Conservation (phyloP, 2,113 vertebrate genomes). For the Natator depressus region DNA sequence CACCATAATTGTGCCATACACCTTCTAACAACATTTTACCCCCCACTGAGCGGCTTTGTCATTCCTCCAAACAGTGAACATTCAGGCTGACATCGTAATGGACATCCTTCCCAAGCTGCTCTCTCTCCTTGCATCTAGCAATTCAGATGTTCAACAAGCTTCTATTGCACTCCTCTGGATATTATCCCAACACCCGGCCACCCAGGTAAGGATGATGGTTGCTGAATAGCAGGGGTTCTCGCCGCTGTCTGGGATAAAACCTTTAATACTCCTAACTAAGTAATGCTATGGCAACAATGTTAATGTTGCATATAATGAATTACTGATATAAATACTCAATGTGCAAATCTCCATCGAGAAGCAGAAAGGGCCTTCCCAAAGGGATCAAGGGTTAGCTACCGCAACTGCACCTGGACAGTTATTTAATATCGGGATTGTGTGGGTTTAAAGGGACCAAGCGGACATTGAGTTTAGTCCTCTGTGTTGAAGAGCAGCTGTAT, state of each 20-base stretch:
- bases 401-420: neutral
- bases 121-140: conserved; percentile 71
- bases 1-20: neutral
- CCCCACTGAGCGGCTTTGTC: neutral
- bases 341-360: neutral
- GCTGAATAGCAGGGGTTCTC: neutral
- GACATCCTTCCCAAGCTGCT: conserved; percentile 74
- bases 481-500: neutral
- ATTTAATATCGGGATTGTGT: neutral
- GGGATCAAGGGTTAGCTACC: neutral
- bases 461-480: neutral
- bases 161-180: conserved; percentile 77
- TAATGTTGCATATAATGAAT: neutral
- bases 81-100: conserved; percentile 77
- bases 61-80: conserved; percentile 63
- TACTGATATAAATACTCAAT: neutral
- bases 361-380: neutral
- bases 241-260: accelerated
- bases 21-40: neutral
- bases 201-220: conserved; percentile 71
- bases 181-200: conserved; percentile 74
- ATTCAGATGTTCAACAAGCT: conserved; percentile 52
- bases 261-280: neutral
- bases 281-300: neutral
- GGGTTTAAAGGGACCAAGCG: neutral